Conservation (phyloP, 2,888 invertebrate species). For the Melanchra persicariae region DNA sequence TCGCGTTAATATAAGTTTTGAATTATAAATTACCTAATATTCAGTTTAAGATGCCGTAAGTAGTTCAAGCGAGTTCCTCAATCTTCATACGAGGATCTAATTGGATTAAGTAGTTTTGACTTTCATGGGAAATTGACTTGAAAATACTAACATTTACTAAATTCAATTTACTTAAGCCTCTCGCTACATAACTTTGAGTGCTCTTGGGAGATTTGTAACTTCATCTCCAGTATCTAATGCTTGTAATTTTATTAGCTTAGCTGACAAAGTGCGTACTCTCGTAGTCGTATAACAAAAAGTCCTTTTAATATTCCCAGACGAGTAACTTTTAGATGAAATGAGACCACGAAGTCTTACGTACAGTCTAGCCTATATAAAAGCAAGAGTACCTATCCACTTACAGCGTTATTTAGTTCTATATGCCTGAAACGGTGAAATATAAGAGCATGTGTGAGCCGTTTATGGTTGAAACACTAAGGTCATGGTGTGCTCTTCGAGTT, state of each 20-base stretch:
- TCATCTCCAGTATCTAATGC: conserved; percentile 14
- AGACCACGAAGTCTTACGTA: conserved; percentile 18
- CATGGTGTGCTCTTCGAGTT: no score
- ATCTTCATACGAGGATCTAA: not conserved
- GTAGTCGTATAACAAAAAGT: conserved; percentile 3
- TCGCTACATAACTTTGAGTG: conserved; percentile 26
- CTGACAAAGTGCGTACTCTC: conserved; percentile 30
- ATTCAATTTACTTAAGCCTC: conserved; percentile 15
- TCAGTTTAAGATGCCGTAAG: not conserved
- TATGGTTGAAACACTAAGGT: not conserved
- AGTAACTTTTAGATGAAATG: conserved; percentile 7
- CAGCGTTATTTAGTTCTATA: not conserved
- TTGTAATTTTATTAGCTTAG: conserved; percentile 42
- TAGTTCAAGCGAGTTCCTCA: not conserved
- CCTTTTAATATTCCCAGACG: conserved; percentile 14
- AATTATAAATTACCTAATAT: conserved; percentile 21
- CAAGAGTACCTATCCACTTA: not conserved
- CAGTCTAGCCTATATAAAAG: conserved; percentile 15
- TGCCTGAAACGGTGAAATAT: no score
- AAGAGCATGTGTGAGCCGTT: no score
- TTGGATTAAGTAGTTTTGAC: conserved; percentile 1
- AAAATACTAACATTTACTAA: not conserved
- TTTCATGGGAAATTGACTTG: conserved; percentile 1
- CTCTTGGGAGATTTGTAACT: conserved; percentile 8
- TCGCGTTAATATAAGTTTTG: conserved; percentile 7